Percentiles rank a stretch among this genome's conserved stretches.
Evolutionary conservation across 2,797 vertebrate genomes (phyloP).

Genomic region (Oophaga sylvatica): DNA sequence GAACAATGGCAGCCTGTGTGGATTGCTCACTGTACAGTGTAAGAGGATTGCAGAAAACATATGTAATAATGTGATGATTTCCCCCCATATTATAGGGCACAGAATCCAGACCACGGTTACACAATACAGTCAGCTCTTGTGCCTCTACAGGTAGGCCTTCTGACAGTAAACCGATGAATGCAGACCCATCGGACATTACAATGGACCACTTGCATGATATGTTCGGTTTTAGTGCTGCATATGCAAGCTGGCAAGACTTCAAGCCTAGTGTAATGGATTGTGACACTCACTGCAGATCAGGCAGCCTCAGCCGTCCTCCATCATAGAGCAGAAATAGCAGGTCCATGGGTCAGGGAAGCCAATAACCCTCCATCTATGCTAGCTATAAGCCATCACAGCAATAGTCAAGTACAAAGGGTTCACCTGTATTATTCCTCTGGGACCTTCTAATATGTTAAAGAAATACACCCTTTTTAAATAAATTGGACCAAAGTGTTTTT

Average conservation of each 20-base stretch:
- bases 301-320: not conserved
- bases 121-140: no score
- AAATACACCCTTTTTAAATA: no score
- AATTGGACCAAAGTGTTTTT: no score
- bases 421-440: not conserved
- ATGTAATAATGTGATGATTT: no score
- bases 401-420: not conserved
- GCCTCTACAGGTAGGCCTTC: not conserved
- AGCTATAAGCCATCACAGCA: not conserved
- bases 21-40: no score
- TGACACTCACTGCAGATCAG: not conserved
- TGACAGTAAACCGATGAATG: not conserved
- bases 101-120: no score
- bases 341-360: not conserved
- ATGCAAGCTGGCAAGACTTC: not conserved
- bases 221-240: conserved; percentile 7
- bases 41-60: no score
- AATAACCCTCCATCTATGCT: not conserved
- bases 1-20: no score
- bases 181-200: not conserved
- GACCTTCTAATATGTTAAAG: no score
- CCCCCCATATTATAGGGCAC: no score
- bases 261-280: not conserved
- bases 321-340: not conserved
- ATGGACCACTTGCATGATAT: not conserved